Percentiles rank a stretch among this genome's conserved stretches.
phyloP scores from a whole-genome alignment of 2,797 vertebrate genomes.

The Miichthys miiuy region DNA sequence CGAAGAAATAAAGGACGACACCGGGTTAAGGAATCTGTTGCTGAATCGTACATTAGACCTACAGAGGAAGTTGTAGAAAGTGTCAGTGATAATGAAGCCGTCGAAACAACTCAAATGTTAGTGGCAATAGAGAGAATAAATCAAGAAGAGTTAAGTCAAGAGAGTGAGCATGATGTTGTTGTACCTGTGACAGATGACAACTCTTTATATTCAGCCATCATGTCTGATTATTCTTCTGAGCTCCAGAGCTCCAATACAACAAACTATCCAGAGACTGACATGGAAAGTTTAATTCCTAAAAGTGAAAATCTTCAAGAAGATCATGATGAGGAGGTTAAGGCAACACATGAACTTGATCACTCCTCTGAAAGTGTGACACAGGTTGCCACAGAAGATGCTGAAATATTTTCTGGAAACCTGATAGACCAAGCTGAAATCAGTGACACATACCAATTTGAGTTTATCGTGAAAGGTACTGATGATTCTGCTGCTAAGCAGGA shows the following conservation, averaged over 20 bases:
- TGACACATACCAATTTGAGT: neutral
- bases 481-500: neutral
- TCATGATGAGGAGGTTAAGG: neutral
- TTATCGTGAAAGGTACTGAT: neutral
- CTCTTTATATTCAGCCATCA: neutral
- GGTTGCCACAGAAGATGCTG: conserved; percentile 7
- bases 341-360: neutral
- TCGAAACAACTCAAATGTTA: conserved; percentile 4
- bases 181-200: neutral
- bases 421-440: conserved; percentile 12
- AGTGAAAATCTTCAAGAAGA: conserved; percentile 2
- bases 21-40: conserved; percentile 9
- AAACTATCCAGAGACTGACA: neutral
- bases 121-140: neutral
- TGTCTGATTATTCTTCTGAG: conserved; percentile 15
- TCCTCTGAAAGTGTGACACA: neutral
- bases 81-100: neutral
- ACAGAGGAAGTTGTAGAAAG: neutral
- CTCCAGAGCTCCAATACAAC: neutral
- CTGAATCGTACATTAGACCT: conserved; percentile 13
- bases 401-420: conserved; percentile 13
- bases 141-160: neutral
- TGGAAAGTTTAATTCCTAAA: conserved; percentile 4
- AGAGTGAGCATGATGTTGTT: neutral
- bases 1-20: conserved; percentile 43